These are phyloP conservation scores for Meghimatium bilineatum DNA, from an alignment of 2,888 invertebrate genomes.

Conservation along the genomic window DNA sequence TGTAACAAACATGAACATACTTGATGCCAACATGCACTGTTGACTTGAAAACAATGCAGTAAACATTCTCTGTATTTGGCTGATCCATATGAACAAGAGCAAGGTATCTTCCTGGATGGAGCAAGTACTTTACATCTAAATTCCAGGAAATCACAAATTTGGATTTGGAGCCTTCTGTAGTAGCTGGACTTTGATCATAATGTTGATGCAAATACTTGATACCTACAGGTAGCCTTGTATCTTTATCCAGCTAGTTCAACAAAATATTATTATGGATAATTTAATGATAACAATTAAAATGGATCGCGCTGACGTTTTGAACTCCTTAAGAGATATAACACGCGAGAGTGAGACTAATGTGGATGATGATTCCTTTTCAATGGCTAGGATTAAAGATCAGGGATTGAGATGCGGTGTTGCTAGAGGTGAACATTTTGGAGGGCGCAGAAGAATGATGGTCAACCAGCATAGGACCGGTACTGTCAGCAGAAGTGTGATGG, in stretches of 20 bases:
- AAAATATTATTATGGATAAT: neutral
- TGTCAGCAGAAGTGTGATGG: too few species aligned
- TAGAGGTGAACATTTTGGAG: too few species aligned
- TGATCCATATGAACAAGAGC: slow-evolving; percentile 84
- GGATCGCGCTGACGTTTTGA: too few species aligned
- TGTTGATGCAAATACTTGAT: slow-evolving; percentile 57
- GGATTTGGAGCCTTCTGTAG: slow-evolving; percentile 39
- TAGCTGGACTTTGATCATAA: slow-evolving; percentile 53
- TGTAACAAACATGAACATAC: slow-evolving; percentile 51
- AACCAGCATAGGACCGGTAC: too few species aligned
- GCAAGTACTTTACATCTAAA: slow-evolving; percentile 85
- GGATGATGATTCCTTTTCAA: too few species aligned
- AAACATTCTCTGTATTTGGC: slow-evolving; percentile 84
- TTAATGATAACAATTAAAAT: too few species aligned
- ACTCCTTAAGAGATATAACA: too few species aligned
- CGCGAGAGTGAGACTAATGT: too few species aligned
- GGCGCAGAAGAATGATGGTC: too few species aligned
- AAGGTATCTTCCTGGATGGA: slow-evolving; percentile 86
- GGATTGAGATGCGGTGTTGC: too few species aligned
- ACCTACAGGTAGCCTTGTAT: slow-evolving; percentile 45
- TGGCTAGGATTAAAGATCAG: too few species aligned
- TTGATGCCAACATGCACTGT: slow-evolving; percentile 52
- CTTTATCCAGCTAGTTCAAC: slow-evolving; percentile 13
- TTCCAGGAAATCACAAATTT: slow-evolving; percentile 79
- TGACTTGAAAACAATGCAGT: slow-evolving; percentile 80